Percentiles rank a stretch among this genome's conserved stretches.
These are phyloP conservation scores for Siniperca scherzeri DNA, from an alignment of 2,797 vertebrate genomes.

Conservation along the genomic window DNA sequence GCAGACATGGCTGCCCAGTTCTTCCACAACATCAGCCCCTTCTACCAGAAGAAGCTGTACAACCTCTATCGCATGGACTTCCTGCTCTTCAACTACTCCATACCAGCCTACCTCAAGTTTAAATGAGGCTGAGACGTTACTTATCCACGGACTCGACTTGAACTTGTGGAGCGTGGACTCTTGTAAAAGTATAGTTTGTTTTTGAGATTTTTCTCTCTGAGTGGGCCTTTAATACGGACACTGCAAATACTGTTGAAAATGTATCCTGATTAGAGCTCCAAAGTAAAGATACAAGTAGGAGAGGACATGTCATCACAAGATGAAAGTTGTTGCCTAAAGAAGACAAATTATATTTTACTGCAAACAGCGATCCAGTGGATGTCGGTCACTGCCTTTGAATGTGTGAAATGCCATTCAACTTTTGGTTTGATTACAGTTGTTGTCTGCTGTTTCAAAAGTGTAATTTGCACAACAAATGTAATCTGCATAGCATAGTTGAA, in stretches of 20 bases:
- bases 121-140: conserved; percentile 76
- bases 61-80: conserved; percentile 96
- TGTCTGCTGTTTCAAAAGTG: conserved; percentile 59
- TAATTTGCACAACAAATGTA: conserved; percentile 59
- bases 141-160: conserved; percentile 15
- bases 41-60: conserved; percentile 93
- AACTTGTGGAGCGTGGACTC: conserved; percentile 21
- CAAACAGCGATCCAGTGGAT: conserved; percentile 37
- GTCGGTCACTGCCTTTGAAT: conserved; percentile 58
- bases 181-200: neutral
- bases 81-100: conserved; percentile 94
- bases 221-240: conserved; percentile 11
- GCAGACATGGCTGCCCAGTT: conserved; percentile 88
- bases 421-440: conserved; percentile 26
- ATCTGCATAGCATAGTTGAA: conserved; percentile 38
- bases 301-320: conserved; percentile 24
- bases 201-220: neutral
- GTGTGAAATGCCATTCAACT: conserved; percentile 49
- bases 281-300: conserved; percentile 3
- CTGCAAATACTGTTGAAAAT: conserved; percentile 5
- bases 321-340: neutral
- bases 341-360: conserved; percentile 37
- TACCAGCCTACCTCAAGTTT: conserved; percentile 90
- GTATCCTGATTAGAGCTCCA: conserved; percentile 4
- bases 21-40: conserved; percentile 91